Percentiles rank a stretch among this genome's conserved stretches.
Conservation (phyloP, 2,888 invertebrate species). For the Gibbula magus region DNA sequence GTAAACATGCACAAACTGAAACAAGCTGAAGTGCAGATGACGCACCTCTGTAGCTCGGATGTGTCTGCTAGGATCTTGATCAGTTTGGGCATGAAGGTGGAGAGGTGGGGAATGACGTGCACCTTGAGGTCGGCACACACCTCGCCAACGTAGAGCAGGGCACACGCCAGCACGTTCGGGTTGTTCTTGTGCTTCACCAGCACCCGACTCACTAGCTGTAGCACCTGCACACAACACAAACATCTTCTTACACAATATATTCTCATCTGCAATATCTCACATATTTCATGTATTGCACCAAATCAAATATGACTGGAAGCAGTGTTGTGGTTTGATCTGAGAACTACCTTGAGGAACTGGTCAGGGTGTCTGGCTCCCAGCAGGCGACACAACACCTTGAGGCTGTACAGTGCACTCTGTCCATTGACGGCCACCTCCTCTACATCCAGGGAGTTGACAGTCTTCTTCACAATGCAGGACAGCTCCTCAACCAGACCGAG, state of each 20-base stretch:
- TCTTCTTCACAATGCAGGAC: conserved; percentile 43
- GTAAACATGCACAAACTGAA: no score
- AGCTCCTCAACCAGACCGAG: conserved; percentile 58
- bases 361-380: conserved; percentile 83
- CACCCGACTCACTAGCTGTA: conserved; percentile 82
- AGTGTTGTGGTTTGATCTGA: neutral
- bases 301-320: neutral
- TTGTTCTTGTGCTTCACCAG: conserved; percentile 67
- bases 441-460: conserved; percentile 75
- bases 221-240: conserved; percentile 75
- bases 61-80: conserved; percentile 53
- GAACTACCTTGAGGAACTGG: conserved; percentile 81
- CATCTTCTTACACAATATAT: neutral
- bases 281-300: neutral
- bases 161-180: conserved; percentile 63
- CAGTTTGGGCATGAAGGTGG: conserved; percentile 84
- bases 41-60: conserved; percentile 46
- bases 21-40: neutral
- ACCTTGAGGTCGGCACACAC: conserved; percentile 85
- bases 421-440: conserved; percentile 83
- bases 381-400: conserved; percentile 87
- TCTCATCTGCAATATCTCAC: neutral
- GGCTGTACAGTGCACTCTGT: conserved; percentile 87
- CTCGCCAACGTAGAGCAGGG: conserved; percentile 80
- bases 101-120: conserved; percentile 84